These are phyloP conservation scores for Enteromius paludinosus DNA, from an alignment of 2,797 vertebrate species.

Conservation along the genomic window DNA sequence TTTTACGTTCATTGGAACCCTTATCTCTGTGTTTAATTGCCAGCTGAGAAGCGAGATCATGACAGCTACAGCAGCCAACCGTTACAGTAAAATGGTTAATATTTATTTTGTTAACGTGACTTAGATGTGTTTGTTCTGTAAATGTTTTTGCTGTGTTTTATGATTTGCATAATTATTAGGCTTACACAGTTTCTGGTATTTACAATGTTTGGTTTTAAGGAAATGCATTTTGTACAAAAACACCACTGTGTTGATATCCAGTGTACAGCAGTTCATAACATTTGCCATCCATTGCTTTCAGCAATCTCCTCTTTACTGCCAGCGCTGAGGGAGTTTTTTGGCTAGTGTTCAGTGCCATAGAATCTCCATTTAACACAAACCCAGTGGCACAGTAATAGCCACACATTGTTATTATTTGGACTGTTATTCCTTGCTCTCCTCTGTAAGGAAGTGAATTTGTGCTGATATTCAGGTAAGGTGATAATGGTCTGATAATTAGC, in stretches of 20 bases:
- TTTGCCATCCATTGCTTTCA: neutral
- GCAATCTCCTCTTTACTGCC: constrained; percentile 4
- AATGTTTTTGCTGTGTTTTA: neutral
- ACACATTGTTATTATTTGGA: constrained; percentile 24
- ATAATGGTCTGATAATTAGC: constrained; percentile 59
- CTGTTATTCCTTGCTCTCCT: constrained; percentile 24
- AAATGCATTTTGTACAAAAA: neutral
- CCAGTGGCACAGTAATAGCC: constrained; percentile 2
- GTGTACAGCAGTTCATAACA: neutral
- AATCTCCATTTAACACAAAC: constrained; percentile 19
- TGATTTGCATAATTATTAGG: neutral
- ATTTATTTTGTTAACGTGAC: neutral
- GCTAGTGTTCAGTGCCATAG: constrained; percentile 3
- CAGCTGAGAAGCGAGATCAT: no score
- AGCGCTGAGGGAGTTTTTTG: constrained; percentile 5
- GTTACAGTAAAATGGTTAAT: neutral
- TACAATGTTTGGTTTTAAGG: neutral
- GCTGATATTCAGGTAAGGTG: constrained; percentile 41
- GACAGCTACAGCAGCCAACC: no score
- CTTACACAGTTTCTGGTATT: neutral
- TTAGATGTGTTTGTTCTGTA: neutral
- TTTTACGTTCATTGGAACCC: no score
- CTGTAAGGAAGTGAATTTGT: constrained; percentile 24
- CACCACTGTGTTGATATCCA: neutral
- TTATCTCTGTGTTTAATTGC: no score